Evolutionary conservation across 2,888 invertebrate species (phyloP).

Genomic region (Folsomia manolachei): DNA sequence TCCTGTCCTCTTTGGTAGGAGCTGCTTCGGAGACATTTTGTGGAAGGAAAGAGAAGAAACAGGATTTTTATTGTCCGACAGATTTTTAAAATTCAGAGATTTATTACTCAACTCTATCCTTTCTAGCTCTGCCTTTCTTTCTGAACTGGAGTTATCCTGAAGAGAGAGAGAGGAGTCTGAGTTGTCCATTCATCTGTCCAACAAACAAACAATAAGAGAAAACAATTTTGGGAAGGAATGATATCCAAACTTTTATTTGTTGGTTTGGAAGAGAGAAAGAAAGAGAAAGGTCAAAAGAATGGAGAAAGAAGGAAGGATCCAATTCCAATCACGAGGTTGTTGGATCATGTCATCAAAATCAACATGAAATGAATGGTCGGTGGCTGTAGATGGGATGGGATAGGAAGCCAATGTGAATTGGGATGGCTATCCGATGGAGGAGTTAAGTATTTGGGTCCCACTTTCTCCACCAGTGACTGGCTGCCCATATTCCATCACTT

Average conservation of each 20-base stretch:
- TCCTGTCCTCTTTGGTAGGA: constrained; percentile 9
- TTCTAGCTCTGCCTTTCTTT: no score
- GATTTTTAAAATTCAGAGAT: neutral
- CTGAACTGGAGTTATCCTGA: neutral
- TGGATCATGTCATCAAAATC: neutral
- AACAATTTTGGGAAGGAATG: neutral
- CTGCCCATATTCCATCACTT: neutral
- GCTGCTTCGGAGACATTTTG: neutral
- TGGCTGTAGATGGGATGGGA: neutral
- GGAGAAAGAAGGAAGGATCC: no score
- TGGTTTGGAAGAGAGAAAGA: no score
- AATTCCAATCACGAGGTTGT: neutral
- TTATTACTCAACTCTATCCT: neutral
- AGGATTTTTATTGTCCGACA: neutral
- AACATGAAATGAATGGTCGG: neutral
- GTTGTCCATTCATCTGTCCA: neutral
- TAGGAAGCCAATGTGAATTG: neutral
- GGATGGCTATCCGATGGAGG: no score
- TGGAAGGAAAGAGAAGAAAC: neutral
- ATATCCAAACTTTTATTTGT: neutral
- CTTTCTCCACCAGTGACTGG: neutral
- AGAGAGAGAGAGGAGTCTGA: no score
- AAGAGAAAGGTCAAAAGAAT: no score
- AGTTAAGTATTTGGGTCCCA: no score
- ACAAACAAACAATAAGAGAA: no score